A percentile compares a stretch with the other conserved stretches of the same genome.
phyloP scores from a whole-genome alignment of 2,113 vertebrate genomes.

The Heloderma charlesbogerti region DNA sequence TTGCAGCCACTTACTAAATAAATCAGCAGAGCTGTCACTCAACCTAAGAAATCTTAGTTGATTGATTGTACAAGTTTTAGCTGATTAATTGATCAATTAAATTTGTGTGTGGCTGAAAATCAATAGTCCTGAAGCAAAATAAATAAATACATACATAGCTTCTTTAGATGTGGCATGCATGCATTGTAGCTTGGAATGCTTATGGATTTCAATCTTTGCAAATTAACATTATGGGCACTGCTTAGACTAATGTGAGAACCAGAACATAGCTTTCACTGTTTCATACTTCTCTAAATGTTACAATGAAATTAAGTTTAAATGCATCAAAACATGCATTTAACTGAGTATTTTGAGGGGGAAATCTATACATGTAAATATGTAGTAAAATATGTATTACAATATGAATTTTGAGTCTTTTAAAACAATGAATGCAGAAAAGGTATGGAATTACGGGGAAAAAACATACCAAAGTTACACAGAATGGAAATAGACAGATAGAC shows the following conservation, averaged over 20 bases:
- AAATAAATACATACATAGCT: neutral
- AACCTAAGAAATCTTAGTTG: neutral
- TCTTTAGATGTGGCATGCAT: neutral
- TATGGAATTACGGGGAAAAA: neutral
- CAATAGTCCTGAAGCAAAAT: too few species aligned
- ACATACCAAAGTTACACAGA: neutral
- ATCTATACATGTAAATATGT: neutral
- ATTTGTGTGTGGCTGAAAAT: neutral
- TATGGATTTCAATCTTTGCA: neutral
- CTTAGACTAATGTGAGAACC: neutral
- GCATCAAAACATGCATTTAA: too few species aligned
- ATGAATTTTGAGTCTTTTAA: too few species aligned
- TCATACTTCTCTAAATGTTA: neutral
- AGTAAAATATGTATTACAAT: neutral
- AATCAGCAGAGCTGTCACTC: neutral
- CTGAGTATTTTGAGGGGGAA: too few species aligned
- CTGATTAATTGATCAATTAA: neutral
- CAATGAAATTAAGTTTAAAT: too few species aligned
- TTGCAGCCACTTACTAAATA: neutral
- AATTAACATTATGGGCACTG: too few species aligned
- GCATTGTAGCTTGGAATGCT: neutral
- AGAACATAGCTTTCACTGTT: neutral
- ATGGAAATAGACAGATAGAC: neutral
- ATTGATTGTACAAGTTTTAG: neutral
- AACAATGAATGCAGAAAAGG: neutral